Evolutionary conservation across 2,888 invertebrate genomes (phyloP).

Genomic region (Parnassius smintheus): DNA sequence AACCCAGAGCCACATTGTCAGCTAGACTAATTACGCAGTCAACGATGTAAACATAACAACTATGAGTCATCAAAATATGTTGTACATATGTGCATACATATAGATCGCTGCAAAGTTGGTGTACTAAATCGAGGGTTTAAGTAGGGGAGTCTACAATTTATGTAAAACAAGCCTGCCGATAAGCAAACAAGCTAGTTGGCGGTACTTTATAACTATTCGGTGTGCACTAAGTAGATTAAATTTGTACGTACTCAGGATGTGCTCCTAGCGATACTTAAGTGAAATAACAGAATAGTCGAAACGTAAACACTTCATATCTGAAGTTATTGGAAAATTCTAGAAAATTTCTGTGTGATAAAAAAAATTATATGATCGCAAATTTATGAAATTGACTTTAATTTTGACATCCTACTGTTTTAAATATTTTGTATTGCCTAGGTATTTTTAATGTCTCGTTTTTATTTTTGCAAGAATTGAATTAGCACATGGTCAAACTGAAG

Average conservation of each 20-base stretch:
- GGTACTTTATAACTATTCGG: slow-evolving; percentile 51
- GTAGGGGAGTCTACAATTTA: slow-evolving; percentile 65
- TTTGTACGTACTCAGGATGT: slow-evolving; percentile 34
- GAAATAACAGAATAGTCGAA: slow-evolving; percentile 12
- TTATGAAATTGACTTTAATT: too few relatives aligned
- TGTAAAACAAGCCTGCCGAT: slow-evolving; percentile 62
- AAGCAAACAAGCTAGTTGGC: slow-evolving; percentile 56
- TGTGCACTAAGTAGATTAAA: slow-evolving; percentile 67
- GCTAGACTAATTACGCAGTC: too few relatives aligned
- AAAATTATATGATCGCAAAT: not conserved
- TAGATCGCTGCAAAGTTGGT: not conserved
- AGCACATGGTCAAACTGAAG: too few relatives aligned
- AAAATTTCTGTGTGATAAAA: not conserved
- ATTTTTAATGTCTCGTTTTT: too few relatives aligned
- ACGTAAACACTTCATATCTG: slow-evolving; percentile 9
- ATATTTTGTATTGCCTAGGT: too few relatives aligned
- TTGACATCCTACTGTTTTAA: too few relatives aligned
- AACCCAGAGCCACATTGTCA: too few relatives aligned
- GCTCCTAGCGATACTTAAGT: slow-evolving; percentile 24
- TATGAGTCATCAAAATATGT: too few relatives aligned
- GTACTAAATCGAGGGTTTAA: slow-evolving; percentile 25
- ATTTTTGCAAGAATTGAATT: too few relatives aligned
- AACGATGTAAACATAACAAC: too few relatives aligned
- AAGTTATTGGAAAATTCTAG: not conserved
- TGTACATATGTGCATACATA: not conserved